A percentile compares a stretch with the other conserved stretches of the same genome.
Evolutionary conservation across 2,113 vertebrate genomes (phyloP).

Genomic region (Gymnogyps californianus): DNA sequence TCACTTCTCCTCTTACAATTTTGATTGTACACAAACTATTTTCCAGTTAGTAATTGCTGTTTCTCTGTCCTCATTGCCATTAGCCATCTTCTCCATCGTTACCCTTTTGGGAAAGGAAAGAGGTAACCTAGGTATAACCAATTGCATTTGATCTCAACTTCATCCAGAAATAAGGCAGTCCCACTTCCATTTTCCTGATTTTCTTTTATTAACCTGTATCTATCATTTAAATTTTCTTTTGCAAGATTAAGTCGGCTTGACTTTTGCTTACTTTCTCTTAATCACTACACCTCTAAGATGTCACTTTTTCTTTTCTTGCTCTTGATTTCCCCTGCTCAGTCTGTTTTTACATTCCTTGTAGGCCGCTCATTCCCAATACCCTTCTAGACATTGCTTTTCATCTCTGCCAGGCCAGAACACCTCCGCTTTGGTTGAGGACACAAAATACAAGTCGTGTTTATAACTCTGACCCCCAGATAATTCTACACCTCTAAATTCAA

Average conservation of each 20-base stretch:
- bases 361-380: not conserved
- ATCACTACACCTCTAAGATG: not conserved
- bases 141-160: not conserved
- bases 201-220: not conserved
- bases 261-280: not conserved
- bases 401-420: not conserved
- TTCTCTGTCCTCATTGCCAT: not conserved
- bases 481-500: not conserved
- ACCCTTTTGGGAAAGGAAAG: not conserved
- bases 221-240: not conserved
- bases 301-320: not conserved
- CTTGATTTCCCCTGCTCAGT: not conserved
- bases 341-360: not conserved
- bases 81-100: not conserved
- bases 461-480: not conserved
- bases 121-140: not conserved
- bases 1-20: not conserved
- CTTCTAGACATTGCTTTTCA: not conserved
- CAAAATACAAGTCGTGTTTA: accelerated
- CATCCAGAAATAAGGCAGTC: not conserved
- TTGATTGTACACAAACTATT: not conserved
- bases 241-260: not conserved
- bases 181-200: not conserved
- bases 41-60: not conserved
- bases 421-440: not conserved